Evolutionary conservation across 2,888 invertebrate species (phyloP).

Genomic region (Dicyrtoma fusca): DNA sequence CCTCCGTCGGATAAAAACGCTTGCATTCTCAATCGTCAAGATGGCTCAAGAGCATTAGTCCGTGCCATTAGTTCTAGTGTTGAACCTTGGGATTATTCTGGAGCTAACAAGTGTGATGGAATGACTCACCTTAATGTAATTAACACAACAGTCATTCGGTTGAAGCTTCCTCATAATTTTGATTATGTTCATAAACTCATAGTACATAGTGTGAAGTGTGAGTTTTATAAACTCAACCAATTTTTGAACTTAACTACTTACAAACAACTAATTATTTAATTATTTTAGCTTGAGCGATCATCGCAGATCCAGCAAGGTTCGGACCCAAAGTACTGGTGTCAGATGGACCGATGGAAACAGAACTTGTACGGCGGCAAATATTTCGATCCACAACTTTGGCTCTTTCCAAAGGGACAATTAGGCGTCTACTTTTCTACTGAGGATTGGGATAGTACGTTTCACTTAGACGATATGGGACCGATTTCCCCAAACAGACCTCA

Average conservation of each 20-base stretch:
- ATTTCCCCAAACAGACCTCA: not conserved
- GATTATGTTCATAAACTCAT: too few relatives aligned
- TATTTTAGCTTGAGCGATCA: too few relatives aligned
- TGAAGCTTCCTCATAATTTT: too few relatives aligned
- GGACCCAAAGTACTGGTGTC: constrained; percentile 5
- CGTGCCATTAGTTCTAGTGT: constrained; percentile 12
- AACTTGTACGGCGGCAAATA: not conserved
- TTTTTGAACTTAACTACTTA: too few relatives aligned
- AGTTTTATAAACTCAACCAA: too few relatives aligned
- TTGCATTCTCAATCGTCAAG: not conserved
- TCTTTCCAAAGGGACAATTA: constrained; percentile 4
- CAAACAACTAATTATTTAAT: too few relatives aligned
- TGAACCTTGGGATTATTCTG: constrained; percentile 2
- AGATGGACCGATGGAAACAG: constrained; percentile 10
- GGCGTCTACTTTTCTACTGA: constrained; percentile 13
- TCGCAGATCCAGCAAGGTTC: not conserved
- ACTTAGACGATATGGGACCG: not conserved
- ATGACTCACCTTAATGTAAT: constrained; percentile 7
- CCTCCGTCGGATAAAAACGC: not conserved
- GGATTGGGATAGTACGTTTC: not conserved
- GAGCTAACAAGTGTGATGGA: constrained; percentile 8
- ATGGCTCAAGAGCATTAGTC: constrained; percentile 12
- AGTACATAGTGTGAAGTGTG: too few relatives aligned
- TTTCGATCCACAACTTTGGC: constrained; percentile 10
- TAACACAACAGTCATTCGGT: not conserved